phyloP scores from a whole-genome alignment of 2,888 invertebrate species.

The Bellardia bayeri region DNA sequence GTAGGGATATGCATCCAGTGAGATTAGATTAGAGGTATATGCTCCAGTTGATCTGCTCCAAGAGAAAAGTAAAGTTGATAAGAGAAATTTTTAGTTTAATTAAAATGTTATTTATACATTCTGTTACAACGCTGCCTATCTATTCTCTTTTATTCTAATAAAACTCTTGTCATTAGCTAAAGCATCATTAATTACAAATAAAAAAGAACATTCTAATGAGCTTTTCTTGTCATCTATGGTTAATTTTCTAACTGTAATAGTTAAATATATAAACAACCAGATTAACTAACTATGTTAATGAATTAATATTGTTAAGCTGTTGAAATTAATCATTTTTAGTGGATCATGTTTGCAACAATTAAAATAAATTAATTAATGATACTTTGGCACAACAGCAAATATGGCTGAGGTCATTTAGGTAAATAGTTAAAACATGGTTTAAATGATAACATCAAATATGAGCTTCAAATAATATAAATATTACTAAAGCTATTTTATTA shows the following conservation, averaged over 20 bases:
- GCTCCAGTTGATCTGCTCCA: too few species aligned
- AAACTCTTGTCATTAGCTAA: constrained; percentile 1
- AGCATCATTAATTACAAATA: background rate
- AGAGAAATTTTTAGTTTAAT: too few species aligned
- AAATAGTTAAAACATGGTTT: too few species aligned
- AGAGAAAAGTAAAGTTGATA: too few species aligned
- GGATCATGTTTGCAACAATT: background rate
- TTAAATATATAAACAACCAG: background rate
- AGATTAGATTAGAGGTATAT: too few species aligned
- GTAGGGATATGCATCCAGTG: too few species aligned
- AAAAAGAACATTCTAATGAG: background rate
- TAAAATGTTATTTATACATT: background rate
- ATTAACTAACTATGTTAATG: background rate
- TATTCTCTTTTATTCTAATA: background rate
- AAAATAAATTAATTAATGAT: constrained; percentile 1
- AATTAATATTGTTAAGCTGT: background rate
- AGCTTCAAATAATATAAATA: too few species aligned
- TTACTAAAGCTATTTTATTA: background rate
- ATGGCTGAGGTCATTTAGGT: background rate
- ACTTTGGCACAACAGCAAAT: background rate
- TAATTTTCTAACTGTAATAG: background rate
- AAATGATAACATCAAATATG: too few species aligned
- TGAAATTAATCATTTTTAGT: background rate
- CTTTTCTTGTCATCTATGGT: background rate
- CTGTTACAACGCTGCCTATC: background rate